A percentile compares a stretch with the other conserved stretches of the same genome.
phyloP scores from a whole-genome alignment of 2,113 vertebrate species.

The Suricata suricatta region DNA sequence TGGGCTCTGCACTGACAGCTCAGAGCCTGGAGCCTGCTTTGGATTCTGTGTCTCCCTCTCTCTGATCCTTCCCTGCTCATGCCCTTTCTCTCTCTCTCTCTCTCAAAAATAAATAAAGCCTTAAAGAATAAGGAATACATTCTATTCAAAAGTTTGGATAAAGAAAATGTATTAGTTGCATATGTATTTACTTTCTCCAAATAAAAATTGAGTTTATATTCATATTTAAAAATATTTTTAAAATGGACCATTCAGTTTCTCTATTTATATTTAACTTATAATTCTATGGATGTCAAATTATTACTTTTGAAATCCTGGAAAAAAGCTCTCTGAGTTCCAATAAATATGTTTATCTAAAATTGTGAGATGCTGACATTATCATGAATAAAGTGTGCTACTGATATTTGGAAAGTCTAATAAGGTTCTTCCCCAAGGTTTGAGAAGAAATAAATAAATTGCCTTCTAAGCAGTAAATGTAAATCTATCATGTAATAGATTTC shows the following conservation, averaged over 20 bases:
- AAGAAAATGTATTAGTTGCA: neutral
- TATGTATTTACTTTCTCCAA: neutral
- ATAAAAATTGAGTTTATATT: neutral
- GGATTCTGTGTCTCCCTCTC: too few relatives aligned
- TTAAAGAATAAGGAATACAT: neutral
- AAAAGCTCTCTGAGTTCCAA: neutral
- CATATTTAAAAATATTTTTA: neutral
- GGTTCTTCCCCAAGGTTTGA: neutral
- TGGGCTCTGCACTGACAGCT: too few relatives aligned
- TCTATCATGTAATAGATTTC: neutral
- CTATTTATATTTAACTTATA: neutral
- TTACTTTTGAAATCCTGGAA: neutral
- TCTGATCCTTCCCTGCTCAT: too few relatives aligned
- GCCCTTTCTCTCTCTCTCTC: too few relatives aligned
- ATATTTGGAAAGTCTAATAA: neutral
- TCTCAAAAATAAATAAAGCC: too few relatives aligned
- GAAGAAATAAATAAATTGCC: neutral
- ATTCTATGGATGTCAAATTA: neutral
- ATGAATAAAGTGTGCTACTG: neutral
- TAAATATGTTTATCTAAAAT: neutral
- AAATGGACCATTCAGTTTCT: neutral
- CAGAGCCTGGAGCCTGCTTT: too few relatives aligned
- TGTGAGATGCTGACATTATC: neutral
- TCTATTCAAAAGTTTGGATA: neutral
- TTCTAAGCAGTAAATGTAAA: neutral